Evolutionary conservation across 2,113 vertebrate species (phyloP), one percentile per base, ranked within the genome.

Genomic region (Leucopsar rothschildi): DNA sequence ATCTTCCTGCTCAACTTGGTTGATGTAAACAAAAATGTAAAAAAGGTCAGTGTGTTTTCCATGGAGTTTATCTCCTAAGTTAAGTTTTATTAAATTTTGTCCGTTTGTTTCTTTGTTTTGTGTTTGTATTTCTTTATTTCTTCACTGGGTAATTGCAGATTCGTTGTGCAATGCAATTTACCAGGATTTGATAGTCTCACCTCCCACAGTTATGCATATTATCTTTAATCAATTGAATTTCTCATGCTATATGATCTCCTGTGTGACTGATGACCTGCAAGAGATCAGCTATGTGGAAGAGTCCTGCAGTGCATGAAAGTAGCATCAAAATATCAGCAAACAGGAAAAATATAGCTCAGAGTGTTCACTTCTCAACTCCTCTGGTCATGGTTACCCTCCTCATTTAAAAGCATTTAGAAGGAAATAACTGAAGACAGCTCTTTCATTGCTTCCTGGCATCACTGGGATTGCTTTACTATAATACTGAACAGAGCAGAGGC

Each of bases 1-100:
- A 96, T 99, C 96, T 99, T 99, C 97, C 97, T 99, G 93, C 98
- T 99, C 86, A 98, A 97, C 95, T 98, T 99, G 80, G 98, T 99
- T 81, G 98, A 99, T 96, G 97, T 99, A 95, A 98, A 98, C 97
- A 98, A 98, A 97, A 98, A 98, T 81, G 98, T 98, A 63, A 98
- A 98, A 94, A 99, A 99, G 99, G 99, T 98, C 78, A 97, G 98
- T 98, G 78, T 75, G 12, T 93, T 96, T 96, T 96, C 57, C 50
- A 8, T 3, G 19, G n/a, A 86, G 25, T 82, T 96, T 20, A 42
- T 65, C 39, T 45, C 10, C 52, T 89, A 85, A 76, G 33, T 92
- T 91, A 68, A 78, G 35, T 96, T 94, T 78, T 56, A 35, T 77
- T 82, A 39, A 14, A 60, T 18, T 40, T 44, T 15, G 24, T 39